These are phyloP conservation scores for Alces alces DNA, from an alignment of 2,113 vertebrate genomes.

Conservation along the genomic window DNA sequence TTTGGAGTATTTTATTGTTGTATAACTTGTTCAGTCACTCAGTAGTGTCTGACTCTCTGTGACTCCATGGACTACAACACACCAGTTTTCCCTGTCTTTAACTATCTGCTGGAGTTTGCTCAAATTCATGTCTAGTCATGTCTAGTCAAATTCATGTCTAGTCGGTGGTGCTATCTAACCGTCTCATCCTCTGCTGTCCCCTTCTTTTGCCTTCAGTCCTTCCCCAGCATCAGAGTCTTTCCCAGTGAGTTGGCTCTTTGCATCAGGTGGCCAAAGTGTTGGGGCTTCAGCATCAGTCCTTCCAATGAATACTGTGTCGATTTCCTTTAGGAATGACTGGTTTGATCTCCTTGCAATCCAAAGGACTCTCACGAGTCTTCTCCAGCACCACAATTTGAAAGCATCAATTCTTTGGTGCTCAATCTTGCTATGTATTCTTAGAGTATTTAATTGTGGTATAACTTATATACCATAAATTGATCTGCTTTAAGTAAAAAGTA, in stretches of 20 bases:
- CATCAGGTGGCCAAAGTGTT: neutral
- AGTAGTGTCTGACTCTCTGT: neutral
- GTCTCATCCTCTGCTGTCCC: neutral
- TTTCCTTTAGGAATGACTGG: neutral
- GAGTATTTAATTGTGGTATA: neutral
- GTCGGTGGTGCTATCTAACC: rapidly evolving
- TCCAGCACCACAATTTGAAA: neutral
- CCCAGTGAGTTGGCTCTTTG: neutral
- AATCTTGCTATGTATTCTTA: neutral
- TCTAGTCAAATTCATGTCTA: neutral
- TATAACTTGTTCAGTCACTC: neutral
- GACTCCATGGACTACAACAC: neutral
- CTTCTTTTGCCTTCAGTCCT: neutral
- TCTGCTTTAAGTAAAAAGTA: neutral
- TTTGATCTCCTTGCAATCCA: neutral
- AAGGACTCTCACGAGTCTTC: neutral
- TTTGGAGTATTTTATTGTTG: neutral
- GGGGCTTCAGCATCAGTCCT: neutral
- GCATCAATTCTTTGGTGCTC: neutral
- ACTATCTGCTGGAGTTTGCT: neutral
- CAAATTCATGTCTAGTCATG: neutral
- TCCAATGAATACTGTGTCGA: rapidly evolving
- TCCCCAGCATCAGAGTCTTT: neutral
- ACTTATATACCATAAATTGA: neutral
- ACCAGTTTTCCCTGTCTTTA: neutral